A percentile compares a stretch with the other conserved stretches of the same genome.
Conservation (phyloP, 2,888 invertebrate species). For the Cremastobaeus sp. region DNA sequence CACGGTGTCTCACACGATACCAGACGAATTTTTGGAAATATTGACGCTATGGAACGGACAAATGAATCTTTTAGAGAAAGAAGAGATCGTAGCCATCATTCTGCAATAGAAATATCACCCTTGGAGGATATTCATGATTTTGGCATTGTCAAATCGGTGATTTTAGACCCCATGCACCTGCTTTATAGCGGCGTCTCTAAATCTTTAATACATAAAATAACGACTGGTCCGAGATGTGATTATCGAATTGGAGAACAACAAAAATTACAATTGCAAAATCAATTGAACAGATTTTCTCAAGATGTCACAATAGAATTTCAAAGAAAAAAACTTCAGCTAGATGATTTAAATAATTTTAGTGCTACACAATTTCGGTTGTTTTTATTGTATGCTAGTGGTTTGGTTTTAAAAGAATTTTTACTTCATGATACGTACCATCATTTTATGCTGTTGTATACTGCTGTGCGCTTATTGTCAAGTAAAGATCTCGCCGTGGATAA, state of each 20-base stretch:
- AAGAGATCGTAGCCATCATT: too few species aligned
- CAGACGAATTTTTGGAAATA: constrained; percentile 47
- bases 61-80: constrained; percentile 61
- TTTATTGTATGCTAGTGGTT: constrained; percentile 31
- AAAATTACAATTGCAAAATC: constrained; percentile 11
- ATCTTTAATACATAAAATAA: constrained; percentile 20
- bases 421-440: constrained; percentile 40
- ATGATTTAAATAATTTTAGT: constrained; percentile 60
- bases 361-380: constrained; percentile 16
- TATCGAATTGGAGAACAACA: too few species aligned
- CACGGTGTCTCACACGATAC: too few species aligned
- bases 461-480: constrained; percentile 50
- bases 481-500: too few species aligned
- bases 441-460: constrained; percentile 54
- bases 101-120: constrained; percentile 35
- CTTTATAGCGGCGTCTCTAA: too few species aligned
- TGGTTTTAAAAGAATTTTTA: constrained; percentile 15
- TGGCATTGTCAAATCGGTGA: too few species aligned
- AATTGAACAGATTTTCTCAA: constrained; percentile 20
- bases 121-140: constrained; percentile 50
- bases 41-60: constrained; percentile 36
- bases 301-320: constrained; percentile 62
- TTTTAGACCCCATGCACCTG: too few species aligned
- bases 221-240: constrained; percentile 20
- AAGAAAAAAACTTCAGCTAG: constrained; percentile 55